phyloP scores from a whole-genome alignment of 2,888 invertebrate species.

The Lymantria dispar region DNA sequence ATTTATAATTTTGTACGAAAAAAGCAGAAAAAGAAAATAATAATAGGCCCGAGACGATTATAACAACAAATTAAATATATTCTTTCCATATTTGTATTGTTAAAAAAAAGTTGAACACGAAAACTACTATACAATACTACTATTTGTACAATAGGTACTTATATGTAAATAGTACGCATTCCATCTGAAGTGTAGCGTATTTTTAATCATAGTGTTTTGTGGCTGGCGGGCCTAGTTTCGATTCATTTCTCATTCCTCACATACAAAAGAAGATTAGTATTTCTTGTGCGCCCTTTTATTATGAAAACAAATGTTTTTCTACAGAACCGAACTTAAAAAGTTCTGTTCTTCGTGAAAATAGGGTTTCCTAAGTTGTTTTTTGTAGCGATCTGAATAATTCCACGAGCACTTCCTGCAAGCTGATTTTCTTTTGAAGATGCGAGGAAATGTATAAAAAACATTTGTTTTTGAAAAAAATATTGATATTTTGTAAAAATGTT shows the following conservation, averaged over 20 bases:
- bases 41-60: too few species aligned
- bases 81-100: too few species aligned
- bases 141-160: too few species aligned
- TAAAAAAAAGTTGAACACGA: too few species aligned
- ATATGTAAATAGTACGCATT: constrained; percentile 7
- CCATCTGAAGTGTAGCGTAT: not conserved
- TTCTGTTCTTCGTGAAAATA: constrained; percentile 22
- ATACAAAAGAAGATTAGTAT: constrained; percentile 29
- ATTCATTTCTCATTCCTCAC: constrained; percentile 11
- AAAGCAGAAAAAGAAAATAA: too few species aligned
- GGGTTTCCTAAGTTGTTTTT: constrained; percentile 24
- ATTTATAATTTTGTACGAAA: too few species aligned
- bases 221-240: not conserved
- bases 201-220: constrained; percentile 9
- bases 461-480: too few species aligned
- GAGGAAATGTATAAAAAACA: too few species aligned
- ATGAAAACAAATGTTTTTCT: constrained; percentile 20
- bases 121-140: too few species aligned
- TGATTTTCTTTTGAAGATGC: constrained; percentile 5
- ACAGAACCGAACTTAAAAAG: constrained; percentile 24
- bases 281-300: constrained; percentile 22
- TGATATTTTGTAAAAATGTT: too few species aligned
- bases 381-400: constrained; percentile 29
- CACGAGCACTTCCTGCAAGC: constrained; percentile 22
- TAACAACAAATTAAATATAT: too few species aligned